phyloP scores from a whole-genome alignment of 2,113 vertebrate genomes.

The Elaphurus davidianus region DNA sequence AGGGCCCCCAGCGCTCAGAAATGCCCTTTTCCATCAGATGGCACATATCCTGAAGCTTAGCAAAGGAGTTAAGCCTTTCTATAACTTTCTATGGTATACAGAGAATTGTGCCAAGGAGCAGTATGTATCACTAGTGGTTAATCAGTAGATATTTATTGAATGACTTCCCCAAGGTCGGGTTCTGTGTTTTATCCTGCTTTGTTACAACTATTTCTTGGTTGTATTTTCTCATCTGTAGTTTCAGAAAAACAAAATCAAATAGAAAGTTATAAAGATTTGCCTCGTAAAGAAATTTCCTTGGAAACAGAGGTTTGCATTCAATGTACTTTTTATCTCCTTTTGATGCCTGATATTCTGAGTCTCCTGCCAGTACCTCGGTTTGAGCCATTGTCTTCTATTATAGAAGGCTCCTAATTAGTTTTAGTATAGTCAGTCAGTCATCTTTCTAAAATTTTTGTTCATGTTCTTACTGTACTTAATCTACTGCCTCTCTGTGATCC shows the following conservation, averaged over 20 bases:
- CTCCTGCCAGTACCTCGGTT: not conserved
- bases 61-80: not conserved
- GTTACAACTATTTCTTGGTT: not conserved
- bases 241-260: not conserved
- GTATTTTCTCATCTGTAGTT: not conserved
- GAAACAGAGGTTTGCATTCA: not conserved
- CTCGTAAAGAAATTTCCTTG: not conserved
- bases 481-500: not conserved
- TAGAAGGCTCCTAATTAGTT: not conserved
- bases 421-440: not conserved
- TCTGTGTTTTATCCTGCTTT: constrained; percentile 9
- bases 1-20: not conserved
- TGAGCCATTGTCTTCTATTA: not conserved
- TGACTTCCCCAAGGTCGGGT: not conserved
- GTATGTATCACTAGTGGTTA: not conserved
- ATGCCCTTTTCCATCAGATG: not conserved
- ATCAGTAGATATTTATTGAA: not conserved
- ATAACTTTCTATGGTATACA: not conserved
- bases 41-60: not conserved
- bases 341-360: not conserved
- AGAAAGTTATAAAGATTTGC: not conserved
- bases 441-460: not conserved
- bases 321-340: not conserved
- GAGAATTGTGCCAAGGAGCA: not conserved
- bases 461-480: not conserved